These are phyloP conservation scores for Drosophila mercatorum DNA, from an alignment of 2,888 invertebrate genomes.

Conservation along the genomic window DNA sequence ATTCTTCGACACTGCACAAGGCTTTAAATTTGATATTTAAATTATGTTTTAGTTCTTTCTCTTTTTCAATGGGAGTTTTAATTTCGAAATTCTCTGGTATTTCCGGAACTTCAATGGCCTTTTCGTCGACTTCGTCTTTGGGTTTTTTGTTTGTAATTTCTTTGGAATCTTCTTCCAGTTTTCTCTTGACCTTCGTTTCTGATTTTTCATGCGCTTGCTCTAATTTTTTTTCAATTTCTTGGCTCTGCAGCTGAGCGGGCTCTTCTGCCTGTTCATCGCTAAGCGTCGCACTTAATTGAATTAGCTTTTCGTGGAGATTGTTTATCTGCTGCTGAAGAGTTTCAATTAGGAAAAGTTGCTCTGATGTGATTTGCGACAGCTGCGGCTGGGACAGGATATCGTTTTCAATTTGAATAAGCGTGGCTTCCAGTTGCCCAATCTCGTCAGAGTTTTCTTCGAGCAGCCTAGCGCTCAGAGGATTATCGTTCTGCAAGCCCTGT, in stretches of 20 bases:
- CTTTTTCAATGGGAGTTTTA: not conserved
- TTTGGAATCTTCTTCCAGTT: conserved; percentile 22
- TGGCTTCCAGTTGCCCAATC: conserved; percentile 68
- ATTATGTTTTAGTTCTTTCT: conserved; percentile 1
- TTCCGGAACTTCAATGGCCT: conserved; percentile 8
- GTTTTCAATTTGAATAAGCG: conserved; percentile 66
- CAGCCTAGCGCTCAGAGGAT: conserved; percentile 61
- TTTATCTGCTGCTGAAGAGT: conserved; percentile 71
- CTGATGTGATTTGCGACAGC: conserved; percentile 53
- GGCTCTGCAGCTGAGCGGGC: not conserved
- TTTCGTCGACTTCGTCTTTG: conserved; percentile 42
- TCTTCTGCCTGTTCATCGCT: conserved; percentile 9
- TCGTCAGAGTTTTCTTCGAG: conserved; percentile 68
- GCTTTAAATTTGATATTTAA: conserved; percentile 32
- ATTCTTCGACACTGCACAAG: conserved; percentile 11
- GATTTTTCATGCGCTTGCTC: conserved; percentile 4
- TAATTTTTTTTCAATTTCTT: not conserved
- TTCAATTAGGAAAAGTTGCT: conserved; percentile 69
- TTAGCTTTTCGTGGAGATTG: conserved; percentile 65
- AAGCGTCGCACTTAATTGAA: conserved; percentile 29
- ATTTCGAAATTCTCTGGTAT: not conserved
- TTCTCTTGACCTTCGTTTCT: conserved; percentile 40
- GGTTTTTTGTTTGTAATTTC: conserved; percentile 22
- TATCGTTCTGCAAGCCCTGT: conserved; percentile 69
- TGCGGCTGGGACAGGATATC: conserved; percentile 69